Evolutionary conservation across 2,797 vertebrate genomes (phyloP), one percentile per base, ranked within the genome.

Genomic region (Sebastes melanostomus): DNA sequence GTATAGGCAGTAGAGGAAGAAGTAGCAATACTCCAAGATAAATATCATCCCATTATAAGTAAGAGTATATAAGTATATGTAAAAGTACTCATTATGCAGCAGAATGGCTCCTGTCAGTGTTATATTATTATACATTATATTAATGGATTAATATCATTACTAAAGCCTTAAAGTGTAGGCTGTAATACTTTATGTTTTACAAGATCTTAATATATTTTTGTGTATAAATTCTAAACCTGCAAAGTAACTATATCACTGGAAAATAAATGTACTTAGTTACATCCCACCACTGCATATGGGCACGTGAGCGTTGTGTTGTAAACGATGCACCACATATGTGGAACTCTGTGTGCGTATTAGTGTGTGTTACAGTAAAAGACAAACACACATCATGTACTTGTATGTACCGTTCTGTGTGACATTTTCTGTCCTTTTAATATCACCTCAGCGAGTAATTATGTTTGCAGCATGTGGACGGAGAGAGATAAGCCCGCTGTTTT

Each of bases 401-500:
- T 10, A 7, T 9, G 38, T 27, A 55, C 46, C 27, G 13, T 22
- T 42, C 20, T n/a, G 54, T 29, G 7, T 77, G 82, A 85, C 84
- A 42, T 83, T 84, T 74, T 20, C 42, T 80, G 82, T 42, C 83
- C 75, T 85, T 88, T 67, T 13, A 42, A 69, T 80, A 67, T 76
- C 79, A 63, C 62, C 8, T 13, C 22, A n/a, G 77, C 0, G 6
- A 59, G 38, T 54, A 7, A 59, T 67, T 70, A 56, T 68, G 71
- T 75, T 60, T 69, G 71, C 56, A 72, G 66, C 25, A 52, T 75
- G 80, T 75, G 69, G 13, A 72, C 76, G n/a, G 12, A 77, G 32
- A n/a, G 52, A 66, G 88, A 90, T 91, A 87, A 85, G 58, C 24
- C 24, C 4, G 32, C 25, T 63, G 68, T 29, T 13, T n/a, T 63